Evolutionary conservation across 2,797 vertebrate genomes (phyloP), one percentile per base, ranked within the genome.

Genomic region (Pitangus sulphuratus): DNA sequence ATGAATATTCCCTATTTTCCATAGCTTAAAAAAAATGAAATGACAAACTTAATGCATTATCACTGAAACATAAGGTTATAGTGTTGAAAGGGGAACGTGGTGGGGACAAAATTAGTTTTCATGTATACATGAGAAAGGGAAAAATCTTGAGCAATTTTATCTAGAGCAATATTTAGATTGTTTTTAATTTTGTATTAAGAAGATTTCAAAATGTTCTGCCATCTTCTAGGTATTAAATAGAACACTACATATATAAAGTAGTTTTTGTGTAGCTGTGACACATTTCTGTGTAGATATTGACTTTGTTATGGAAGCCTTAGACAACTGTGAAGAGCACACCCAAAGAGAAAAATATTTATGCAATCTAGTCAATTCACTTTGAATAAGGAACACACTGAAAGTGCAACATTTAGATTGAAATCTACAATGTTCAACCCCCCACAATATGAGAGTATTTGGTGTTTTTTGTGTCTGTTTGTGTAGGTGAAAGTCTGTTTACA

Each of bases 401-500:
- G 15, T 50, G 4, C 7, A 28, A 24, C 14, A 47, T 9, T 78
- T 24, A 20, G 24, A 71, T 12, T 85, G 45, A 93, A 87, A 91
- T 47, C 39, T 54, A 33, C 8, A 25, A 9, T 30, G 4, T 85
- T 92, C 39, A 90, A 8, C 3, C 3, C 5, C 2, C 30, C 17
- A 31, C 9, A 71, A 45, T 31, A 13, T 20, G 6, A 53, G 12
- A 71, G 10, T 26, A 74, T 78, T 72, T 70, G 11, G 12, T 48
- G 56, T 8, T 30, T 0, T 2, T 54, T 87, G 39, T 18, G 40
- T 72, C 47, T 90, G 61, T 75, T 91, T 92, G 65, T 68, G 57
- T n/a, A 75, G 54, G 47, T 89, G 33, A 50, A 89, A 76, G 4
- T 28, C 54, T 95, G 71, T 95, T 95, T 90, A 40, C n/a, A 90